phyloP scores from a whole-genome alignment of 1,140 invertebrate species.

The Drosophila carrolli region DNA sequence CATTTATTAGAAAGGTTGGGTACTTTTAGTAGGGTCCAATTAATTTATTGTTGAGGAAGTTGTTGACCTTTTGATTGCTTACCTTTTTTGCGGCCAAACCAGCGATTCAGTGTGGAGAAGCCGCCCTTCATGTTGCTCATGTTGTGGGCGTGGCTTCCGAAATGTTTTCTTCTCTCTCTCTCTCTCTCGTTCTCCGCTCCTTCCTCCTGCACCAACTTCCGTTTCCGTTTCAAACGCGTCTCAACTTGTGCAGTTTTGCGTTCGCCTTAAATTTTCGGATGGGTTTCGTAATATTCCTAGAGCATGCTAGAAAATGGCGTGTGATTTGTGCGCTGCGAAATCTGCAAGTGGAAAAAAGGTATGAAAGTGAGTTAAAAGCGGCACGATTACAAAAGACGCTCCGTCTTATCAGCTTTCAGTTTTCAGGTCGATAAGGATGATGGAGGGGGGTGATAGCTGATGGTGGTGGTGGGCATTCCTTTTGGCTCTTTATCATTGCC shows the following conservation, averaged over 20 bases:
- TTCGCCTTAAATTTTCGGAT: constrained; percentile 9
- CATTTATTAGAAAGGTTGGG: background rate
- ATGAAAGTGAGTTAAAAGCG: constrained; percentile 33
- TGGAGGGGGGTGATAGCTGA: constrained; percentile 1
- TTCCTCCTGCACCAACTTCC: constrained; percentile 7
- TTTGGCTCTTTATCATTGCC: constrained; percentile 19
- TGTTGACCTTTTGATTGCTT: constrained; percentile 15
- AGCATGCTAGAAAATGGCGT: constrained; percentile 71
- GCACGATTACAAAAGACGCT: constrained; percentile 35
- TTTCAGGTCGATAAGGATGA: constrained; percentile 26
- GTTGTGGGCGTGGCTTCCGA: constrained; percentile 54
- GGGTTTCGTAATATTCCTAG: constrained; percentile 72
- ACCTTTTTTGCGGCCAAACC: constrained; percentile 84
- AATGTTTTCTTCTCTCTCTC: constrained; percentile 6
- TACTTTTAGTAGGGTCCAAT: background rate
- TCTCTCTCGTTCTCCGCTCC: constrained; percentile 9
- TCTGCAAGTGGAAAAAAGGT: constrained; percentile 60
- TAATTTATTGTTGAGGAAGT: background rate
- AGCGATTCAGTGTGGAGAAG: constrained; percentile 84
- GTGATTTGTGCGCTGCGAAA: constrained; percentile 68
- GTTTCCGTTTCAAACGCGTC: constrained; percentile 20
- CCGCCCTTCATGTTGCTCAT: constrained; percentile 84
- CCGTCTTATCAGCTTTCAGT: constrained; percentile 29
- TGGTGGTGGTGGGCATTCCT: constrained; percentile 1
- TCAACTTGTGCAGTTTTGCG: background rate